phyloP scores from a whole-genome alignment of 2,888 invertebrate species.

The Agrochola macilenta region DNA sequence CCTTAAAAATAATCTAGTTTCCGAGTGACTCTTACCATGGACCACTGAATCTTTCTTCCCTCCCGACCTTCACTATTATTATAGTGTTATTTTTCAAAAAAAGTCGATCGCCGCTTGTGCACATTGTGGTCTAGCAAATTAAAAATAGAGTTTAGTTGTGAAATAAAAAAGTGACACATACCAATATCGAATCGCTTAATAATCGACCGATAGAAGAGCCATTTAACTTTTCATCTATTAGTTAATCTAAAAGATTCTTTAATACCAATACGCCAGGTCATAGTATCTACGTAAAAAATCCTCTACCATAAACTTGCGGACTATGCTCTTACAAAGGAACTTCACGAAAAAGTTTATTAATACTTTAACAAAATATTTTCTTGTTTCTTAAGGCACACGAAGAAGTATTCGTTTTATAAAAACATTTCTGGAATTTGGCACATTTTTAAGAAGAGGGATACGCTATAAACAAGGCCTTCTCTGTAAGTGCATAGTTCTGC shows the following conservation, averaged over 20 bases:
- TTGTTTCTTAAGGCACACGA: conserved; percentile 79
- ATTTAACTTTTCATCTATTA: neutral
- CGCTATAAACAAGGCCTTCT: conserved; percentile 62
- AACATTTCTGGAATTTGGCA: conserved; percentile 88
- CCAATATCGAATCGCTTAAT: neutral
- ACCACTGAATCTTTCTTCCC: no score
- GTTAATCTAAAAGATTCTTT: neutral
- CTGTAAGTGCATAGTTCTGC: conserved; percentile 90
- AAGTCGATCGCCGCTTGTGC: no score
- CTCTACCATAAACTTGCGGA: conserved; percentile 71
- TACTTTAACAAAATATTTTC: conserved; percentile 51
- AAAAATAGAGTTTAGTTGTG: no score
- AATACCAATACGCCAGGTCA: conserved; percentile 53
- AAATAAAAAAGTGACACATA: neutral
- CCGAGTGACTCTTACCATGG: no score
- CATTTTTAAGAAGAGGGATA: conserved; percentile 85
- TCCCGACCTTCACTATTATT: no score
- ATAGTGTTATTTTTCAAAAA: no score
- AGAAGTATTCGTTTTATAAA: conserved; percentile 86
- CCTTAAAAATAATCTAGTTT: no score
- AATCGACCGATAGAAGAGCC: neutral
- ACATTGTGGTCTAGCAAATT: no score
- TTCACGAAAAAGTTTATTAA: conserved; percentile 11
- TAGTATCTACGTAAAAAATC: neutral
- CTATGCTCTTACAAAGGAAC: conserved; percentile 84